Base-by-base conservation (phyloP, 2,888 invertebrate genomes). In the Perizoma affinitatum region DNA sequence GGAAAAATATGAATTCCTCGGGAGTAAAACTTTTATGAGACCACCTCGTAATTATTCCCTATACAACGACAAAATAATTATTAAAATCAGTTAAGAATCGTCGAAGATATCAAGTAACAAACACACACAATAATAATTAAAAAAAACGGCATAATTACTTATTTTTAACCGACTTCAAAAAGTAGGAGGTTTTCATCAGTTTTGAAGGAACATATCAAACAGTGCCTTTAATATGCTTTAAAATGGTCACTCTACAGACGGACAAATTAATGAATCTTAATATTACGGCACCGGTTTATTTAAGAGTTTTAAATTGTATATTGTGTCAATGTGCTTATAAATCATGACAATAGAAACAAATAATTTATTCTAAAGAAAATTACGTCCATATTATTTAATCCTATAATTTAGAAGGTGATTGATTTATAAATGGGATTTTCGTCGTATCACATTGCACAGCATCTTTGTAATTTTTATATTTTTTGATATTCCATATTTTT, bases 241-340 rank as follows among this genome's bases (percentile, higher is more conserved):
- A 22, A 22, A 22, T 72, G 70, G 79, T 73, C 67, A 78, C 79
- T 70, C 73, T 70, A 74, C 58, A 53, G 43, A 49, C 48, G 65
- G 48, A 67, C 59, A 66, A 68, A 69, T 61, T 59, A 49, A 48
- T 63, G 64, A 67, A 58, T 65, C 54, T 67, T 60, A 62, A 63
- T 58, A 71, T 65, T n/a, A n/a, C n/a, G n/a, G 6, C 10, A 78
- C 76, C 73, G 73, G 74, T 72, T 73, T 59, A 22, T 22, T 61
- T 69, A 57, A 40, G 52, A 68, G 62, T 58, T 65, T 65, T 65
- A 55, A 46, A 58, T 58, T 34, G 53, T 57, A 54, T 54, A 50
- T 59, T 57, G 62, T 65, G 70, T 60, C 66, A 70, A 64, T 67
- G 68, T 55, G 42, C 70, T 57, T 64, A 67, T 70, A 55, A 64